Percentiles rank a stretch among this genome's conserved stretches.
Evolutionary conservation across 2,113 vertebrate species (phyloP).

Genomic region (Dicerorhinus sumatrensis): DNA sequence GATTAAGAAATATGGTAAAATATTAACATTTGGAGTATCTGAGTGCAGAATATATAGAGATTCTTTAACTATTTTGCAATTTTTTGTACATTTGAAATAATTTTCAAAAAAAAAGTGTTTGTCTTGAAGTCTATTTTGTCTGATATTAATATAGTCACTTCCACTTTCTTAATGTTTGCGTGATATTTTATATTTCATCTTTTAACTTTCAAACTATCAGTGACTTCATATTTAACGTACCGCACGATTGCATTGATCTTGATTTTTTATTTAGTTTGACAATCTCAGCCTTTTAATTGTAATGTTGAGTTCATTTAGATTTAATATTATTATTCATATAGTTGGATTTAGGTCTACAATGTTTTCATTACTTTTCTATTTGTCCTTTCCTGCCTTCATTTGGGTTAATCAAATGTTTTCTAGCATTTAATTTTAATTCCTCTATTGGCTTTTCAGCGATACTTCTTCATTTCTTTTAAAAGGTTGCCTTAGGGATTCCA

Average conservation of each 20-base stretch:
- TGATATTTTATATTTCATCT: background rate
- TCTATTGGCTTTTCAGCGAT: slow-evolving; percentile 54
- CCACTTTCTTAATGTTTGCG: background rate
- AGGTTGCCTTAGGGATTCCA: slow-evolving; percentile 21
- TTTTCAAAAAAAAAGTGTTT: background rate
- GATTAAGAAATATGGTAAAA: background rate
- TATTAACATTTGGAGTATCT: background rate
- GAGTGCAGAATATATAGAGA: background rate
- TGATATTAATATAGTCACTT: background rate
- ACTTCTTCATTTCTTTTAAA: background rate
- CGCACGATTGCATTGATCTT: background rate
- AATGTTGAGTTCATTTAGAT: slow-evolving; percentile 46
- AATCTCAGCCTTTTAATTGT: slow-evolving; percentile 54
- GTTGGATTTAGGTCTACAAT: slow-evolving; percentile 2
- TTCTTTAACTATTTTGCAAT: background rate
- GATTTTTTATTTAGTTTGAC: slow-evolving; percentile 27
- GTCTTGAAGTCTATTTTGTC: background rate
- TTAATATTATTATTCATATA: slow-evolving; percentile 58
- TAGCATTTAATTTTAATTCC: slow-evolving; percentile 60
- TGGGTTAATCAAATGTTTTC: slow-evolving; percentile 69
- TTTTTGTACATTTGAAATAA: background rate
- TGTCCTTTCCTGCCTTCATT: slow-evolving; percentile 51
- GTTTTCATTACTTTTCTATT: slow-evolving; percentile 60
- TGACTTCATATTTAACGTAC: background rate
- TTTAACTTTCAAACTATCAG: slow-evolving; percentile 27